phyloP scores from a whole-genome alignment of 2,888 invertebrate species.

The Tachystola acroxantha region DNA sequence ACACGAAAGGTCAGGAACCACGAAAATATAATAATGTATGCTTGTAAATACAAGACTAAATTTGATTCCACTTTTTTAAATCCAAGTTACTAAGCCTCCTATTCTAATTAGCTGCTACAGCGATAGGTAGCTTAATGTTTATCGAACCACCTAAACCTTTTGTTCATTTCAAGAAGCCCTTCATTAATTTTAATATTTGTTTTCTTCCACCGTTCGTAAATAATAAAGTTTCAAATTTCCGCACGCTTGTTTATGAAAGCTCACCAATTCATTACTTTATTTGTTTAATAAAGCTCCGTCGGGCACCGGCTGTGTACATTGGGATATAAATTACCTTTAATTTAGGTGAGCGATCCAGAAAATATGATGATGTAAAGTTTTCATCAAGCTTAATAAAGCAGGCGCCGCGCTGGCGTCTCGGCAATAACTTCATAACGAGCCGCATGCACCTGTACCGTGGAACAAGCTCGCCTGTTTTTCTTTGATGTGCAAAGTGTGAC shows the following conservation, averaged over 20 bases:
- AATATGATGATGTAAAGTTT: slow-evolving; percentile 72
- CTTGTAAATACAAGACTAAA: too few species aligned
- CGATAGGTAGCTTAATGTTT: slow-evolving; percentile 11
- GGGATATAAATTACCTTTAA: slow-evolving; percentile 74
- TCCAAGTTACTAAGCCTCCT: neutral
- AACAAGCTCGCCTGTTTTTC: neutral
- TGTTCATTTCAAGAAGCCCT: slow-evolving; percentile 23
- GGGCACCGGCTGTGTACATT: slow-evolving; percentile 58
- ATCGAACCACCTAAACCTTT: slow-evolving; percentile 21
- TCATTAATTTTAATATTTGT: slow-evolving; percentile 38
- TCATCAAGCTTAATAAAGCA: slow-evolving; percentile 62
- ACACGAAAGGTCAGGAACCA: too few species aligned
- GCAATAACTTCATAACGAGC: slow-evolving; percentile 26
- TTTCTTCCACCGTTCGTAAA: slow-evolving; percentile 46
- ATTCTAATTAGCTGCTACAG: neutral
- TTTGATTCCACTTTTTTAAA: too few species aligned
- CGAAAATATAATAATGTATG: too few species aligned
- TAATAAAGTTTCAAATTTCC: slow-evolving; percentile 60
- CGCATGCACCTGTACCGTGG: neutral
- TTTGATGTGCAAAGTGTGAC: neutral
- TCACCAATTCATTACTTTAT: slow-evolving; percentile 69
- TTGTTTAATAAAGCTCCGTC: slow-evolving; percentile 70
- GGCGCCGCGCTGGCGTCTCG: slow-evolving; percentile 19
- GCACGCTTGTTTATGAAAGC: slow-evolving; percentile 59
- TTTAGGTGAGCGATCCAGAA: slow-evolving; percentile 70